A percentile compares a stretch with the other conserved stretches of the same genome.
These are phyloP conservation scores for Mastomys natalensis DNA, from an alignment of 2,113 vertebrate genomes.

Conservation along the genomic window DNA sequence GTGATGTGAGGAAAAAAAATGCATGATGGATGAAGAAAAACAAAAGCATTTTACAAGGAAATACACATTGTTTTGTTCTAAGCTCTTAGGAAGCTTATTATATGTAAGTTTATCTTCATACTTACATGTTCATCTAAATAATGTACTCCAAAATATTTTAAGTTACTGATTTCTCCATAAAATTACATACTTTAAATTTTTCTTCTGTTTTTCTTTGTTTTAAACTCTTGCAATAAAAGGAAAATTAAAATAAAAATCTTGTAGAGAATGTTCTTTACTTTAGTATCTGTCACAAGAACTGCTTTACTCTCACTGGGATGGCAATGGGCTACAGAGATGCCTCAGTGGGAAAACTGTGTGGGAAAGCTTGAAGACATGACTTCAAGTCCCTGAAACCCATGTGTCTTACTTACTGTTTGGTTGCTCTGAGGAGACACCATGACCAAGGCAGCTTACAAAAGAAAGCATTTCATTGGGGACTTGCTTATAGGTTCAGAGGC, in stretches of 20 bases:
- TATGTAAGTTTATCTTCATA: not conserved
- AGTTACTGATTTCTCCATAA: not conserved
- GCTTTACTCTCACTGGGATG: not conserved
- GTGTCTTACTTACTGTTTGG: not conserved
- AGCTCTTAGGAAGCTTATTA: constrained; percentile 2
- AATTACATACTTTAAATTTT: not conserved
- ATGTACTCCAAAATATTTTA: not conserved
- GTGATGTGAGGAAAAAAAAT: not conserved
- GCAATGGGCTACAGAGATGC: not conserved
- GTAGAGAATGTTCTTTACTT: not conserved
- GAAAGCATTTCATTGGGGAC: not conserved
- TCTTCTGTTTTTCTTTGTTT: constrained; percentile 47
- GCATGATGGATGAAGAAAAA: not conserved
- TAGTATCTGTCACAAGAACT: not conserved
- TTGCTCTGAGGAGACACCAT: not conserved
- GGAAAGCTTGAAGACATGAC: not conserved
- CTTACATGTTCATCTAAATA: not conserved
- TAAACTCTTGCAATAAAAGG: constrained; percentile 4
- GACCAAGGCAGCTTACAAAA: not conserved
- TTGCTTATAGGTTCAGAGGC: not conserved
- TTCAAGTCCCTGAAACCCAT: not conserved
- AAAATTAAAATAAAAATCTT: constrained; percentile 2
- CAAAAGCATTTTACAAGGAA: not conserved
- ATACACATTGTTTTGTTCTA: not conserved
- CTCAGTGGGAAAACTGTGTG: not conserved